Evolutionary conservation across 2,797 vertebrate genomes (phyloP).

Genomic region (Poecilia gillii): DNA sequence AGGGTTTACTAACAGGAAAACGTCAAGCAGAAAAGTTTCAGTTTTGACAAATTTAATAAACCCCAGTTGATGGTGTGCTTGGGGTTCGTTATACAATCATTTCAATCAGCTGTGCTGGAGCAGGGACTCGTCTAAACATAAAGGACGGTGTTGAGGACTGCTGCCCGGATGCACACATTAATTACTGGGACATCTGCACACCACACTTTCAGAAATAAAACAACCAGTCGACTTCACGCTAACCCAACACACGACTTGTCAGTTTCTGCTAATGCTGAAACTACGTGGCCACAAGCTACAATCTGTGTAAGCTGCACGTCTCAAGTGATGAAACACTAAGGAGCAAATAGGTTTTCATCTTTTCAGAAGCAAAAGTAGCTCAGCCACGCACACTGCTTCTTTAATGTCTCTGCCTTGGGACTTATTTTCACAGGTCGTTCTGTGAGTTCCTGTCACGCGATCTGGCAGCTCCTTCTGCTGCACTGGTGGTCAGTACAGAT

Average conservation of each 20-base stretch:
- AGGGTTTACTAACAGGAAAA: not conserved
- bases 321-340: not conserved
- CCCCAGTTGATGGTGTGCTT: not conserved
- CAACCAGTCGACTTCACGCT: not conserved
- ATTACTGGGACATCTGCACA: not conserved
- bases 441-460: not conserved
- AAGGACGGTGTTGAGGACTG: not conserved
- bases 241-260: not conserved
- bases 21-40: not conserved
- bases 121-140: not conserved
- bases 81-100: not conserved
- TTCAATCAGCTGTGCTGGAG: not conserved
- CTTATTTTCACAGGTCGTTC: not conserved
- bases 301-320: not conserved
- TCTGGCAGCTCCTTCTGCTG: not conserved
- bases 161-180: not conserved
- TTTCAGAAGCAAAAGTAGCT: not conserved
- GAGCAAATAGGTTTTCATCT: not conserved
- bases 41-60: not conserved
- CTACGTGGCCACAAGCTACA: not conserved
- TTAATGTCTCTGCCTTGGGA: not conserved
- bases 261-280: not conserved
- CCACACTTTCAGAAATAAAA: not conserved
- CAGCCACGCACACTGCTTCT: not conserved
- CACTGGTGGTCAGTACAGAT: not conserved